A percentile compares a stretch with the other conserved stretches of the same genome.
Conservation (phyloP, 2,888 invertebrate species). For the Pachymerium ferrugineum region DNA sequence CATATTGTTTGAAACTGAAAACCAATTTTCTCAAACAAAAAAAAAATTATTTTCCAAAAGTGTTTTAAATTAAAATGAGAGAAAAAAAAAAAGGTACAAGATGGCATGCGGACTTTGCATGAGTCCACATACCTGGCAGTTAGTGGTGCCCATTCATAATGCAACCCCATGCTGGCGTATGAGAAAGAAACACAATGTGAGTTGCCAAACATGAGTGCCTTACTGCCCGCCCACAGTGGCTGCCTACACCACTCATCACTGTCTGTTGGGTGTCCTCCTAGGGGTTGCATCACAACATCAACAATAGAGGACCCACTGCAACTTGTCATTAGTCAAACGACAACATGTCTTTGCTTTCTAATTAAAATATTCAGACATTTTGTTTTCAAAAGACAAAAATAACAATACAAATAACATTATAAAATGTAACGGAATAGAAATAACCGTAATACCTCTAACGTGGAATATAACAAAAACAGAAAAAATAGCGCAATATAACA, state of each 20-base stretch:
- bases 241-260: conserved; percentile 17
- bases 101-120: conserved; percentile 17
- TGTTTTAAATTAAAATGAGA: too few relatives aligned
- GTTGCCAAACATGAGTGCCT: conserved; percentile 1
- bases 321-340: not conserved
- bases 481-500: too few relatives aligned
- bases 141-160: conserved; percentile 10
- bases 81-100: not conserved
- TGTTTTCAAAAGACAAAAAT: too few relatives aligned
- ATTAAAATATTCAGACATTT: too few relatives aligned
- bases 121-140: conserved; percentile 6
- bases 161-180: conserved; percentile 9
- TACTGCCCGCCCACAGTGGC: conserved; percentile 10
- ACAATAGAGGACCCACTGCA: conserved; percentile 7
- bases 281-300: not conserved
- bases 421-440: too few relatives aligned
- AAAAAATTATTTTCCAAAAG: too few relatives aligned
- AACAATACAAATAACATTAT: too few relatives aligned
- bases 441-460: too few relatives aligned
- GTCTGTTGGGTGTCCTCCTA: conserved; percentile 8
- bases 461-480: too few relatives aligned
- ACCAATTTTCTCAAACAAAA: too few relatives aligned
- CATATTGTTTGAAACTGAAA: not conserved
- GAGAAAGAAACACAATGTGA: conserved; percentile 11
- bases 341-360: not conserved